A percentile compares a stretch with the other conserved stretches of the same genome.
Conservation (phyloP, 1,140 invertebrate species). For the Diuraphis noxia region DNA sequence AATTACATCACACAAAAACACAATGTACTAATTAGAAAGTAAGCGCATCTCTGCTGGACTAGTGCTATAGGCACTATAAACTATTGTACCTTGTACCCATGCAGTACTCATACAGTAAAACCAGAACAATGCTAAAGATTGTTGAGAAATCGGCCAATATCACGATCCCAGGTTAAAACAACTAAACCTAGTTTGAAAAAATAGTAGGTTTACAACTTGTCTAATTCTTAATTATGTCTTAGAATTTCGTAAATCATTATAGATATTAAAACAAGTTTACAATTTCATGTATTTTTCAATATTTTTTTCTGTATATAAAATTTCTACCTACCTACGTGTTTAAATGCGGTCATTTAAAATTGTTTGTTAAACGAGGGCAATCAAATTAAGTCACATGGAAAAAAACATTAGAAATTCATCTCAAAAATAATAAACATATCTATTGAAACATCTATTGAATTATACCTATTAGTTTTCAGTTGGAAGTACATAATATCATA, state of each 20-base stretch:
- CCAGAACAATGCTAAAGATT: background rate
- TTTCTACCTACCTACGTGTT: background rate
- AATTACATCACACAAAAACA: background rate
- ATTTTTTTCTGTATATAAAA: background rate
- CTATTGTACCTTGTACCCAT: background rate
- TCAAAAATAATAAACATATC: background rate
- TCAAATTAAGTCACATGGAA: background rate
- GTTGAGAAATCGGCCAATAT: background rate
- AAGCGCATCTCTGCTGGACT: background rate
- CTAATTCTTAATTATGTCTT: background rate
- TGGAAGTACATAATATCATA: background rate
- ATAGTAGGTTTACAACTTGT: background rate
- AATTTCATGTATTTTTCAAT: background rate
- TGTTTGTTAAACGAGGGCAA: background rate
- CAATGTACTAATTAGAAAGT: background rate
- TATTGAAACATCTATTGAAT: background rate
- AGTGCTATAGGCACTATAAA: background rate
- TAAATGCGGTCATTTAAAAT: slow-evolving; percentile 7
- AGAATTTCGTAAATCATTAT: background rate
- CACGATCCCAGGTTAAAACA: background rate
- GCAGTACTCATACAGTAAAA: background rate
- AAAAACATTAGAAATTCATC: background rate
- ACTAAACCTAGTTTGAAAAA: background rate
- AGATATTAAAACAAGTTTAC: background rate
- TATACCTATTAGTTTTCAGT: too few species aligned